Evolutionary conservation across 2,797 vertebrate species (phyloP), one percentile per base, ranked within the genome.

Genomic region (Enteromius fasciolatus): DNA sequence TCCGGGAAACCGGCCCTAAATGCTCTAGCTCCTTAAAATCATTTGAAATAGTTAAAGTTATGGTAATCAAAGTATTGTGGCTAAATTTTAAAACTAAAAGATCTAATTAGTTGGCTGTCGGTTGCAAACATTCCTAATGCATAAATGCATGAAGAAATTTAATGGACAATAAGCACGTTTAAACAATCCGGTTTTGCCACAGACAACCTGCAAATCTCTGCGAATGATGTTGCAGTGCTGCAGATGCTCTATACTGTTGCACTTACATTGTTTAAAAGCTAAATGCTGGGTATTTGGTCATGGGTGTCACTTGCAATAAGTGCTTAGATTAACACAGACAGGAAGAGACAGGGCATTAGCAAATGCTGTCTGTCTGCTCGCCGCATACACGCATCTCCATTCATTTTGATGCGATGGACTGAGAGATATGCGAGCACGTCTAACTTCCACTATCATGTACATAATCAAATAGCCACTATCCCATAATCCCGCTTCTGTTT

Each of bases 281-380:
- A 25, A 76, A 68, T 69, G 36, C 33, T 44, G 14, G 23, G 31
- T 12, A 36, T 75, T 82, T 41, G 18, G 81, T 61, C 64, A 69
- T 18, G 23, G 23, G 61, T 76, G 73, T 76, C 75, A 77, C 74
- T 61, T 70, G 15, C 74, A 69, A 39, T 36, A 77, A 83, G 52
- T 83, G 81, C 81, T 70, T 76, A 68, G 74, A 77, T 83, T 36
- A 76, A 69, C 59, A 66, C 23, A 76, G 23, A 76, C 48, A 68
- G 63, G 63, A 63, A 57, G 23, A 67, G 61, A 76, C 33, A 48
- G 31, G 3, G 31, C 80, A 66, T 81, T 41, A 81, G 70, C 59
- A 18, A 46, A 44, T 23, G n/a, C 31, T 28, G 57, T 39, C 41
- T 36, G 54, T 73, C 79, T 64, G 57, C 69, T 63, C 23, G 20